Base-by-base conservation (phyloP, 2,888 invertebrate genomes). In the Campaea margaritaria region DNA sequence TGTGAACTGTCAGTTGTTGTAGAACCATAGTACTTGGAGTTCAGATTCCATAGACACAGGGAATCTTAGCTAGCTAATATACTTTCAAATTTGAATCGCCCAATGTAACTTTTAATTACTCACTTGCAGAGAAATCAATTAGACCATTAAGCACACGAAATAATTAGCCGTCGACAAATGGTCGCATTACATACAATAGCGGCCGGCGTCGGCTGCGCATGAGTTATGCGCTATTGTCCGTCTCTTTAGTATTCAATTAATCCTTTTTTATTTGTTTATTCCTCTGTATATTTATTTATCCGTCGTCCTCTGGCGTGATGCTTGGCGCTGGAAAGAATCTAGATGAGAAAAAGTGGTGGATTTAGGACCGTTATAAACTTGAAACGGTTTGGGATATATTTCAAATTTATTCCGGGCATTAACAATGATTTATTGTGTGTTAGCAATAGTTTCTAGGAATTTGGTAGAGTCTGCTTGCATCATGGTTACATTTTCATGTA, bases 111-210 rank as follows among this genome's bases (percentile, higher is more conserved):
- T 28, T n/a, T 38, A 16, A 47, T 46, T 15, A 38, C 11, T 3
- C 10, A 47, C 11, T 3, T 14, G 1, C 52, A 59, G 46, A 50
- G 46, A 21, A 50, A 50, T 46, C 50, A 46, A 59, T 50, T 53
- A 53, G 3, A 16, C 1, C 43, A 58, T 39, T 49, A 28, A 41
- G 31, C 36, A 31, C 38, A 47, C 42, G 27, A 31, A 43, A 61
- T 56, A 56, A 56, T 61, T 61, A 61, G 48, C 31, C 14, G 10
- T 14, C 10, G 61, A 56, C 56, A 62, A 57, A 62, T 57, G 49
- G 56, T 3, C 45, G 31, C 47, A 54, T 52, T 45, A 41, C 45
- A 48, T 43, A 56, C 52, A 61, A 56, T 48, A 38, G 56, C 31
- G 48, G 38, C 9, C 38, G 44, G 43, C 21, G 52, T 21, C 41